Base-by-base conservation (phyloP, 2,113 vertebrate genomes). In the Entosphenus tridentatus region DNA sequence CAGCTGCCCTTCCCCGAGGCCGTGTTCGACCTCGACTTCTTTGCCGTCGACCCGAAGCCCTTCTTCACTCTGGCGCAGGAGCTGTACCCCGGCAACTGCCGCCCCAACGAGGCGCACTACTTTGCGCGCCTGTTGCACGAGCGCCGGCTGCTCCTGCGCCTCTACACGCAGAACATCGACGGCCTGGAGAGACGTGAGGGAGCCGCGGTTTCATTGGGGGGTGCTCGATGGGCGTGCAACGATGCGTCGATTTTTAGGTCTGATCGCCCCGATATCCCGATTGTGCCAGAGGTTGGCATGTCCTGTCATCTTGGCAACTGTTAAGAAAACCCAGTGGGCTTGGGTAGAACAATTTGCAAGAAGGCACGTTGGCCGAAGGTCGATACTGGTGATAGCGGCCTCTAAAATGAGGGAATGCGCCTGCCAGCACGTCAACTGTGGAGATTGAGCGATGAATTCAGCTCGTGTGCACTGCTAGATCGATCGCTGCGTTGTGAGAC, bases 91-190 rank as follows among this genome's bases (percentile, higher is more conserved):
- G 83, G 83, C 57, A 72, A 69, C 68, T 82, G 79, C 75, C 75
- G 77, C 67, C 81, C 78, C 16, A 76, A 80, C 71, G 79, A 77
- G 73, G 73, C 77, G 14, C 81, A 79, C 70, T 82, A 72, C 74
- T 73, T 77, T 69, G 77, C 77, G 73, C 79, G 76, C 68, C 77
- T 80, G 79, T 77, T 86, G 56, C 79, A 84, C 70, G 80, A 80
- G 72, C 81, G 83, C 76, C 81, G 81, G 13, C 74, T 85, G 72
- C 77, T 85, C 72, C 80, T 85, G 2, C 75, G 84, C 13, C 72
- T 82, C 74, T 85, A 85, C 74, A 85, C 82, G 0, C 82, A 85
- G 77, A 85, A 85, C 77, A 84, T 85, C n/a, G 83, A 85, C 6
- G 81, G 84, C 9, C 75, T 85, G 70, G 82, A 85, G 73, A 81